Conservation (phyloP, 2,113 vertebrate genomes). For the Nerophis ophidion region DNA sequence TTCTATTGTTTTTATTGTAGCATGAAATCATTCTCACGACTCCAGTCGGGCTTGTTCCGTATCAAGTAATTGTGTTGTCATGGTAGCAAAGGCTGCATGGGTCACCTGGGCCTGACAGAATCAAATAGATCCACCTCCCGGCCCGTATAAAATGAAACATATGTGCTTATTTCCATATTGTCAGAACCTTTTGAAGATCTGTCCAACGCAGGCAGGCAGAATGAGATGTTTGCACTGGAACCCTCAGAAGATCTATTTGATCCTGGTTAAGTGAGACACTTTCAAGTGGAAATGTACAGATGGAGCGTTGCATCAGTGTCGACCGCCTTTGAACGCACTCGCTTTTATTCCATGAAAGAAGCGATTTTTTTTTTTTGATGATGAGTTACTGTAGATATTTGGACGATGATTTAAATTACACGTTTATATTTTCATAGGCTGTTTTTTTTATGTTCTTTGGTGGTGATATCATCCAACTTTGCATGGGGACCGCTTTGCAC, state of each 20-base stretch:
- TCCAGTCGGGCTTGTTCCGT: not conserved
- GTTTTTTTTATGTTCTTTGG: not conserved
- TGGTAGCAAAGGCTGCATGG: not conserved
- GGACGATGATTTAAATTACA: not conserved
- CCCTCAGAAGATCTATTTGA: slow-evolving; percentile 54
- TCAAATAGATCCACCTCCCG: slow-evolving; percentile 36
- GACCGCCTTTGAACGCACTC: slow-evolving; percentile 37
- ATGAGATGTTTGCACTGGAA: slow-evolving; percentile 38
- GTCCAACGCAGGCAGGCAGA: slow-evolving; percentile 20
- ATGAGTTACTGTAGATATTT: not conserved
- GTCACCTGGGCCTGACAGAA: slow-evolving; percentile 27
- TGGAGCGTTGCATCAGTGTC: slow-evolving; percentile 23
- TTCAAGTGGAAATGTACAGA: slow-evolving; percentile 65
- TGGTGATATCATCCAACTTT: not conserved
- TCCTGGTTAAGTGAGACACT: slow-evolving; percentile 43
- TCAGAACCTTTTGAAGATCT: slow-evolving; percentile 49
- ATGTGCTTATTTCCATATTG: slow-evolving; percentile 52
- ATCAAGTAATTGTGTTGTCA: slow-evolving; percentile 3
- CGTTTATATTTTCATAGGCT: not conserved
- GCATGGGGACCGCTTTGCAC: not conserved
- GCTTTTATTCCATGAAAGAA: slow-evolving; percentile 9
- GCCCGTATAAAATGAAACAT: slow-evolving; percentile 45
- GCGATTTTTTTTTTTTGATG: not conserved
- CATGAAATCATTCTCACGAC: not conserved
- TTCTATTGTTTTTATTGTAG: not conserved